phyloP scores from a whole-genome alignment of 1,140 invertebrate species.

The Monochamus saltuarius region DNA sequence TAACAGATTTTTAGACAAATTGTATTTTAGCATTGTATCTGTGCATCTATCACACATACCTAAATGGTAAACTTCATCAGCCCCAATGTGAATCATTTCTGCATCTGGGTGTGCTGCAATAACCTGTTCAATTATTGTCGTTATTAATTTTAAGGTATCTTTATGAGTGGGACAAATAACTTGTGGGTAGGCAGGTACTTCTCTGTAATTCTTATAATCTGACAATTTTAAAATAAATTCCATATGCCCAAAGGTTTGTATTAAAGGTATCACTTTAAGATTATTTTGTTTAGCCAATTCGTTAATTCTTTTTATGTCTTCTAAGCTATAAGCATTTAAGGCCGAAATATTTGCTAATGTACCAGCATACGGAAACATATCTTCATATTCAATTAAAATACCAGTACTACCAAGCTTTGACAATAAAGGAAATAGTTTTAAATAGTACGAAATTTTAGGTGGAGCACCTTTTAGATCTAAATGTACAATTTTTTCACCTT shows the following conservation, averaged over 20 bases:
- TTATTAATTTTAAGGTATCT: constrained; percentile 30
- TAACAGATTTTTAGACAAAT: constrained; percentile 34
- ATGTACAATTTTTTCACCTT: constrained; percentile 63
- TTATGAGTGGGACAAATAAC: constrained; percentile 62
- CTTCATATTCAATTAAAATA: constrained; percentile 85
- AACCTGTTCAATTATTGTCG: constrained; percentile 37
- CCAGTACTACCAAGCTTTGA: constrained; percentile 81
- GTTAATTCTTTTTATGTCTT: constrained; percentile 68
- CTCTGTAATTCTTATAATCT: constrained; percentile 74
- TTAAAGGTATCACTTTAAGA: constrained; percentile 83
- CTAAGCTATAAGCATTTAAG: constrained; percentile 73
- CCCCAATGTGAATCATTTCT: constrained; percentile 71
- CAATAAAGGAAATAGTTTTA: constrained; percentile 73
- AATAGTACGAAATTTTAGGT: constrained; percentile 70
- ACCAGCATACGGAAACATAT: constrained; percentile 92
- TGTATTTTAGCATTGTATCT: constrained; percentile 30
- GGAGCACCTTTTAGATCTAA: constrained; percentile 91
- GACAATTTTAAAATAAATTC: constrained; percentile 86
- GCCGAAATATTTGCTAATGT: constrained; percentile 67
- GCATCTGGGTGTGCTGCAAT: constrained; percentile 37
- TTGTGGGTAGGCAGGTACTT: constrained; percentile 74
- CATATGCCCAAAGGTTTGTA: constrained; percentile 95
- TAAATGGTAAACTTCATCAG: constrained; percentile 80
- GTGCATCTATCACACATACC: constrained; percentile 74
- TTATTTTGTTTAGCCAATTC: constrained; percentile 63